Evolutionary conservation across 2,888 invertebrate species (phyloP).

Genomic region (Brachypalpus laphriformis): DNA sequence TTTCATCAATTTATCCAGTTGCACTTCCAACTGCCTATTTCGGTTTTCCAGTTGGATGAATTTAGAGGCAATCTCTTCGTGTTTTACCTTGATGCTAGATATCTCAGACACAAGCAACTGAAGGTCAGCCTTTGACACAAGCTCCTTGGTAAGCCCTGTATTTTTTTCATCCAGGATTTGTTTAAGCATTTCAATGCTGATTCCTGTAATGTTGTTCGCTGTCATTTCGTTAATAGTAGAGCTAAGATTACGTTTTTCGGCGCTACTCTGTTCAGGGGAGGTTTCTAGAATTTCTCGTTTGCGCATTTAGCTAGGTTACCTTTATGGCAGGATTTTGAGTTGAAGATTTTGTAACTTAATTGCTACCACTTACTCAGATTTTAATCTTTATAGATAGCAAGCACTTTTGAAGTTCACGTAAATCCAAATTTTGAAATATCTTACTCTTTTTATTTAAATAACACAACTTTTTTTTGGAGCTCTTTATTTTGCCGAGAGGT

Average conservation of each 20-base stretch:
- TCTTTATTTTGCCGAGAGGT: no score
- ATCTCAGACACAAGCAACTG: background rate
- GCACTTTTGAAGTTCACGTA: no score
- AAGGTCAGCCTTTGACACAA: background rate
- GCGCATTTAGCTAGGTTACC: no score
- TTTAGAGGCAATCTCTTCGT: background rate
- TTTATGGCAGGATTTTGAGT: no score
- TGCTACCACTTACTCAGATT: no score
- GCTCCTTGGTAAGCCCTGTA: background rate
- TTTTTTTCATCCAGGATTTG: no score
- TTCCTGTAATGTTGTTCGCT: background rate
- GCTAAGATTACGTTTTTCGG: background rate
- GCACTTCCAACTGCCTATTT: slow-evolving; percentile 6
- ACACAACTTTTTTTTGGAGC: no score
- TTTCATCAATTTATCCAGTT: slow-evolving; percentile 8
- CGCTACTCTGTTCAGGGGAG: slow-evolving; percentile 1
- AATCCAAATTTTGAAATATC: no score
- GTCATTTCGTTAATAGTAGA: slow-evolving; percentile 5
- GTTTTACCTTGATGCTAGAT: background rate
- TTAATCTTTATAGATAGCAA: no score
- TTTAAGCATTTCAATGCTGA: slow-evolving; percentile 3
- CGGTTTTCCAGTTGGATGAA: slow-evolving; percentile 2
- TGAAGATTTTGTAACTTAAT: no score
- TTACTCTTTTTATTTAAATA: no score
- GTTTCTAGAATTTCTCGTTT: slow-evolving; percentile 20